Base-by-base conservation (phyloP, 1,140 invertebrate genomes). In the Phymorhynchus buccinoides region DNA sequence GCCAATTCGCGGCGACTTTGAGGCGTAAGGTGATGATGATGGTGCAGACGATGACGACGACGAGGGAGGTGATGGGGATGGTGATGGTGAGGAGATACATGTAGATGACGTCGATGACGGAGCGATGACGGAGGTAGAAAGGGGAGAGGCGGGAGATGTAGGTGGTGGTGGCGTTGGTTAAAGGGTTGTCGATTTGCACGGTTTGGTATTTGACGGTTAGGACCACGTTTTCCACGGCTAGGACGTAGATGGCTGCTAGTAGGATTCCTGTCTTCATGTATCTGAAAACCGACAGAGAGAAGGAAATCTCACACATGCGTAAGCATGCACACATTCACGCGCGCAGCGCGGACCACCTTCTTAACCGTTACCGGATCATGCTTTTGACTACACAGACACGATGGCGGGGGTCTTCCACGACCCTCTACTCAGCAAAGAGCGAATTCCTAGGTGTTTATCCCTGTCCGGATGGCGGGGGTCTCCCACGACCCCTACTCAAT, bases 11-110 rank as follows among this genome's bases (percentile, higher is more conserved):
- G 27, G 68, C 30, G 68, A 37, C 30, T 37, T 35, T 73, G 39
- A 85, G 84, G 39, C 80, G 80, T 1, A 73, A 39, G 41, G 35
- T n/a, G 7, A 62, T 79, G 30, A 85, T n/a, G 41, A 18, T 73
- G 3, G 66, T 85, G 41, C 77, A 80, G 39, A 85, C 27, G n/a
- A 80, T 39, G 42, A 85, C 84, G 42, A 48, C 32, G 9, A 81
- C 39, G 41, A 68, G 78, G n/a, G 52, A 39, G 27, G 62, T 22
- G 32, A 39, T 68, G 56, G 56, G 84, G 27, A 81, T 27, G 66
- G 66, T 41, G 41, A 85, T 32, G 37, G 39, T 37, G 77, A 37
- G 52, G 30, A 68, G 62, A 22, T 66, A n/a, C 48, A 35, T 62
- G 44, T 80, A 81, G 30, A 80, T 16, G 39, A 30, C 27, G 66